Conservation (phyloP, 2,888 invertebrate species). For the Megastigmus dorsalis region DNA sequence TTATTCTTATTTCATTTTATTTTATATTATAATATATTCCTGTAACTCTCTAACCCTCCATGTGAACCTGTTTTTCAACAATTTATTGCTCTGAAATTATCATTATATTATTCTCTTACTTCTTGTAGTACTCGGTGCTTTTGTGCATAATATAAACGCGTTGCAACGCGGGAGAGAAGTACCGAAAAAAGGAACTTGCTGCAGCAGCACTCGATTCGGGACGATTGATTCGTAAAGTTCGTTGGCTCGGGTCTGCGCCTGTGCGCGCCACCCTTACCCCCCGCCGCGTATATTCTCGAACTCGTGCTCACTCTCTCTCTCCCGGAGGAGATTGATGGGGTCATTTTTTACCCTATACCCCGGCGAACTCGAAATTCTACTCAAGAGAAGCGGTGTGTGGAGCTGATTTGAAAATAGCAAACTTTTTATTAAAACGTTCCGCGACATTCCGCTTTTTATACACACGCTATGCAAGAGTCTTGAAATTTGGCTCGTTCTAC, state of each 20-base stretch:
- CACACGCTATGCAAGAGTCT: too few species aligned
- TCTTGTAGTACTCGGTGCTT: conserved; percentile 9
- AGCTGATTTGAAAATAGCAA: conserved; percentile 30
- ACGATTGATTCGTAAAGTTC: conserved; percentile 54
- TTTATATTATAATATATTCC: background rate
- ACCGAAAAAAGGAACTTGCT: background rate
- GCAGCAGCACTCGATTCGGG: conserved; percentile 41
- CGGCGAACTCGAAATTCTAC: conserved; percentile 19
- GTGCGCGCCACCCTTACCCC: too few species aligned
- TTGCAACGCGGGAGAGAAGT: background rate
- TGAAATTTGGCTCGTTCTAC: too few species aligned
- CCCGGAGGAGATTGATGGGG: conserved; percentile 48
- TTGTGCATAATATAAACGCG: background rate
- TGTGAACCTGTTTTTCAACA: background rate
- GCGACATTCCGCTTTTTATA: background rate
- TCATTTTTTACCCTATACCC: conserved; percentile 39
- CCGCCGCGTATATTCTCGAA: too few species aligned
- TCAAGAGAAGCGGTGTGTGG: background rate
- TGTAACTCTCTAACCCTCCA: too few species aligned
- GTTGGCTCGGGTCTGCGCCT: conserved; percentile 34
- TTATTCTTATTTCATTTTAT: conserved; percentile 18
- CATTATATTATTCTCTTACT: background rate
- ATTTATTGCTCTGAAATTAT: background rate
- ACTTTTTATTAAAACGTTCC: conserved; percentile 19
- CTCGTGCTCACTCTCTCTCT: too few species aligned